Base-by-base conservation (phyloP, 2,113 vertebrate genomes). In the Rhinolophus ferrumequinum region DNA sequence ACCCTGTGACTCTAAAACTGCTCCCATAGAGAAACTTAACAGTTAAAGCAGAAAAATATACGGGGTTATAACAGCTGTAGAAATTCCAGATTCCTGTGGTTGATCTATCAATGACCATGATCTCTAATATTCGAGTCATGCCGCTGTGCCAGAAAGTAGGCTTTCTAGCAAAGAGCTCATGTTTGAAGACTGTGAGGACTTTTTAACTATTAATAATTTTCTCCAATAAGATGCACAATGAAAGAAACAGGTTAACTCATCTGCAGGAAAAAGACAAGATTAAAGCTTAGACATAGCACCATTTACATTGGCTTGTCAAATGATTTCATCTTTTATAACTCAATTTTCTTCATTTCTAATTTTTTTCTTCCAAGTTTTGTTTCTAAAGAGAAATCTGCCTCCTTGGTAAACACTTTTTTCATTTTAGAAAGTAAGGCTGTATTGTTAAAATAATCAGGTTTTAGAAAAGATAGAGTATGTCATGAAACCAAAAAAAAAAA, bases 381-480 rank as follows among this genome's bases (percentile, higher is more conserved):
- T 88, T 30, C 19, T 41, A 93, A 52, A 77, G 88, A 92, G 38
- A 90, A 85, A 93, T 52, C 19, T 62, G 8, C 35, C 75, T 94
- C 21, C 60, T 75, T 82, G 41, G 94, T 50, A 92, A 97, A 91
- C 13, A 75, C 10, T 91, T 44, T 44, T 44, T 95, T 70, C 14
- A 26, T 76, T 94, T 86, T 60, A 88, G 79, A 73, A 96, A 94
- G 81, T 66, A 88, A 95, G 47, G 9, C 69, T 70, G 5, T 41
- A 80, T 67, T 89, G 64, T 88, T 97, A 92, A 95, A 88, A 93
- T 95, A 93, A 90, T 79, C 64, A 41, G 50, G 33, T 83, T 94
- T 93, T 83, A 70, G 44, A 93, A 94, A 79, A 94, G 66, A 85
- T 41, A 33, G 54, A 38, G 28, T 80, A 54, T 30, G 76, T n/a